phyloP scores from a whole-genome alignment of 1,140 invertebrate genomes.

The Oedothorax gibbosus region DNA sequence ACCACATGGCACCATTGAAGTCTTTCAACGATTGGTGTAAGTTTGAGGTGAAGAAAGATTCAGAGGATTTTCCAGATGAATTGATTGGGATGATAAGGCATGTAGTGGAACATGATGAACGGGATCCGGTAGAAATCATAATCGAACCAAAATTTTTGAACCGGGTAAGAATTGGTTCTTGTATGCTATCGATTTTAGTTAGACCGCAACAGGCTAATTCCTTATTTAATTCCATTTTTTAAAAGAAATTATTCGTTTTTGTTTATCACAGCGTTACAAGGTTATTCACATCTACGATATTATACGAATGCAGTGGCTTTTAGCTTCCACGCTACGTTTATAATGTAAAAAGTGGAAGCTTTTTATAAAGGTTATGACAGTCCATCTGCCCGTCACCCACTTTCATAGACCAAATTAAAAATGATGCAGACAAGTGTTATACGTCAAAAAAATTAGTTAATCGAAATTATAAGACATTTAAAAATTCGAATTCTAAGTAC shows the following conservation, averaged over 20 bases:
- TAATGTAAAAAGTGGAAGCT: no score
- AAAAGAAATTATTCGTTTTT: neutral
- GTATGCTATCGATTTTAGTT: neutral
- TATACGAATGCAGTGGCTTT: no score
- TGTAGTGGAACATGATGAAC: neutral
- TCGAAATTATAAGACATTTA: no score
- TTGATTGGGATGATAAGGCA: neutral
- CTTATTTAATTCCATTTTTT: no score
- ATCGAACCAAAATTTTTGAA: conserved; percentile 7
- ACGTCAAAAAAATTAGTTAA: no score
- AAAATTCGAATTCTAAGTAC: no score
- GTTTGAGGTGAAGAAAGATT: neutral
- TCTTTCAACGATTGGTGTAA: conserved; percentile 20
- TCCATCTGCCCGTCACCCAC: no score
- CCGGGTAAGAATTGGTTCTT: conserved; percentile 2
- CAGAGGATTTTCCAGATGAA: neutral
- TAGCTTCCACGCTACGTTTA: no score
- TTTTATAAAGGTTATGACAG: no score
- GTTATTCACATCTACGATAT: neutral
- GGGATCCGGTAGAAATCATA: neutral
- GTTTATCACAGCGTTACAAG: neutral
- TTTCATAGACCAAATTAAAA: no score
- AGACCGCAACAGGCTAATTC: neutral
- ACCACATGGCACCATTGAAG: conserved; percentile 26
- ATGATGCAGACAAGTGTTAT: no score